Evolutionary conservation across 35 echinoderm and acorn worm genomes (phyloP).

Genomic region (Diadema setosum): DNA sequence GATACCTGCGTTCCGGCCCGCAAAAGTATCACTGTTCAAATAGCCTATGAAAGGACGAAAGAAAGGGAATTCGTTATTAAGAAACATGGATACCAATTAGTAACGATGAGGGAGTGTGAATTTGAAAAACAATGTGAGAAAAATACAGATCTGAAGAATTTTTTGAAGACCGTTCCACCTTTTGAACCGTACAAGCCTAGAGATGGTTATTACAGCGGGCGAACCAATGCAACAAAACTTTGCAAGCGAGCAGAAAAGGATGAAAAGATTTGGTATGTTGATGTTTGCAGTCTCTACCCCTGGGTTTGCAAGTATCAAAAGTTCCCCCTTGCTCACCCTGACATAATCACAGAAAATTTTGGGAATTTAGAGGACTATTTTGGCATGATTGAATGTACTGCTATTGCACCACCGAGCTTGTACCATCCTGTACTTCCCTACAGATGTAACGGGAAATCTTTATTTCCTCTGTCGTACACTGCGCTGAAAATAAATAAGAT

Average conservation of each 20-base stretch:
- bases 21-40: too few relatives aligned
- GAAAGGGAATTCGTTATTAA: not conserved
- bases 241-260: not conserved
- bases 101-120: conserved; percentile 24
- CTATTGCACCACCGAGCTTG: not conserved
- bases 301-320: not conserved
- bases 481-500: not conserved
- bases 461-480: not conserved
- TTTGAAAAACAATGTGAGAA: not conserved
- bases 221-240: conserved; percentile 46
- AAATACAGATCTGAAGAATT: not conserved
- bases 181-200: not conserved
- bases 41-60: too few relatives aligned
- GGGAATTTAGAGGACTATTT: conserved; percentile 32
- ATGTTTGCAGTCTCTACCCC: conserved; percentile 18
- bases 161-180: not conserved
- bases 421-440: conserved; percentile 17
- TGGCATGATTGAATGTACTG: too few relatives aligned
- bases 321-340: conserved; percentile 25
- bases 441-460: not conserved
- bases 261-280: conserved; percentile 46
- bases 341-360: conserved; percentile 23
- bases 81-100: not conserved
- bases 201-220: conserved; percentile 51
- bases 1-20: too few relatives aligned